These are phyloP conservation scores for Phragmatobia fuliginosa DNA, from an alignment of 2,888 invertebrate species.

Conservation along the genomic window DNA sequence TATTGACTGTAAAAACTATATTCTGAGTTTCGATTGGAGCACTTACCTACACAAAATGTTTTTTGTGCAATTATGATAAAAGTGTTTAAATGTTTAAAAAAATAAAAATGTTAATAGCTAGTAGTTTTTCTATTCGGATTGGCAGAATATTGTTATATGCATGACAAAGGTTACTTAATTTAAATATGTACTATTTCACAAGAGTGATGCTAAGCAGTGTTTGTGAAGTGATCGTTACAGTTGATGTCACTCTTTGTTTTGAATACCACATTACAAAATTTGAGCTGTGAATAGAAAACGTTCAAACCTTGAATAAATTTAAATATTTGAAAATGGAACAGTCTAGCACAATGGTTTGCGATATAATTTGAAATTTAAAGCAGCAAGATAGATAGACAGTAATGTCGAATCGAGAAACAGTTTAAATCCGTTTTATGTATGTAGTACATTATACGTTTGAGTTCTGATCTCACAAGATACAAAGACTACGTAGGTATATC, in stretches of 20 bases:
- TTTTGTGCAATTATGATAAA: too few relatives aligned
- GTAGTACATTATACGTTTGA: neutral
- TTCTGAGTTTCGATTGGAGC: too few relatives aligned
- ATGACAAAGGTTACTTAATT: too few relatives aligned
- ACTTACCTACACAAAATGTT: too few relatives aligned
- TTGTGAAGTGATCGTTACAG: slow-evolving; percentile 19
- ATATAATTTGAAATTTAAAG: slow-evolving; percentile 56
- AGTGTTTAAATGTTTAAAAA: too few relatives aligned
- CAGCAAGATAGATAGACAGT: slow-evolving; percentile 27
- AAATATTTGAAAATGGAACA: slow-evolving; percentile 53
- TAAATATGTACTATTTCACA: slow-evolving; percentile 21
- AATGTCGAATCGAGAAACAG: slow-evolving; percentile 27
- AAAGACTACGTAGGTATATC: neutral
- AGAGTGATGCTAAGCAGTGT: neutral
- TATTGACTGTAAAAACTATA: too few relatives aligned
- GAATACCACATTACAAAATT: slow-evolving; percentile 44
- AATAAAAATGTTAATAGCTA: too few relatives aligned
- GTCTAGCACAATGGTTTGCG: slow-evolving; percentile 46
- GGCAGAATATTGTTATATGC: neutral
- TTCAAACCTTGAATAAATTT: slow-evolving; percentile 58
- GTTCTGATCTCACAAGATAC: neutral
- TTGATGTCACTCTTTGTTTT: slow-evolving; percentile 23
- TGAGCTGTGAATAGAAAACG: slow-evolving; percentile 49
- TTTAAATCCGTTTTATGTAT: neutral
- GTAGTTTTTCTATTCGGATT: too few relatives aligned